These are phyloP conservation scores for Acrocera orbiculus DNA, from an alignment of 2,888 invertebrate genomes.

Conservation along the genomic window DNA sequence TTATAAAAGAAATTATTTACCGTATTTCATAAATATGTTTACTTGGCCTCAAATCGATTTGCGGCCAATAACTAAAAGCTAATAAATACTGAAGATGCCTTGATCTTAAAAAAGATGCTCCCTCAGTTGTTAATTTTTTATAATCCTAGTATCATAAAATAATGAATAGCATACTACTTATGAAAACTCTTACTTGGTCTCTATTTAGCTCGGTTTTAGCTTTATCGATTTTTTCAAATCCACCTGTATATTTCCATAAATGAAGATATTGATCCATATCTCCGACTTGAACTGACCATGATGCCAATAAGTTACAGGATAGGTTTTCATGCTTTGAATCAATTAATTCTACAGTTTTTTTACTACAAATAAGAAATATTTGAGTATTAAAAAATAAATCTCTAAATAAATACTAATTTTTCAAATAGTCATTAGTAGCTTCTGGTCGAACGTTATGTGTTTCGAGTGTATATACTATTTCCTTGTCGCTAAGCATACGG, in stretches of 20 bases:
- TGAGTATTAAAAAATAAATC: constrained; percentile 4
- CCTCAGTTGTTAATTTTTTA: constrained; percentile 51
- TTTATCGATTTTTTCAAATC: constrained; percentile 72
- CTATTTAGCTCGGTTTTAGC: constrained; percentile 50
- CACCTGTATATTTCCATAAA: constrained; percentile 88
- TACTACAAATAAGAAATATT: constrained; percentile 34
- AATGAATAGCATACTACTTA: not conserved
- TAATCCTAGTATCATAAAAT: constrained; percentile 40
- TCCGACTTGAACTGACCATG: constrained; percentile 91
- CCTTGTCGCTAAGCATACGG: constrained; percentile 90
- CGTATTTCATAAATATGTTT: constrained; percentile 88
- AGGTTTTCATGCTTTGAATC: constrained; percentile 53
- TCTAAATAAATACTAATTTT: constrained; percentile 66
- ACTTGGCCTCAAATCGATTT: constrained; percentile 48
- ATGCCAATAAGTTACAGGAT: constrained; percentile 76
- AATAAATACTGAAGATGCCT: constrained; percentile 84
- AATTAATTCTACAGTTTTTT: constrained; percentile 59
- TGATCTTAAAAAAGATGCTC: constrained; percentile 61
- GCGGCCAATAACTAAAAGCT: constrained; percentile 96
- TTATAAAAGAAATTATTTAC: constrained; percentile 16
- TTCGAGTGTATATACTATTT: constrained; percentile 85
- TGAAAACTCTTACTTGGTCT: constrained; percentile 38
- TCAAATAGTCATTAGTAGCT: constrained; percentile 66
- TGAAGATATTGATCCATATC: constrained; percentile 96
- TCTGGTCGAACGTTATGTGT: constrained; percentile 90